phyloP scores from a whole-genome alignment of 2,888 invertebrate genomes.

The Panzeria rudis region DNA sequence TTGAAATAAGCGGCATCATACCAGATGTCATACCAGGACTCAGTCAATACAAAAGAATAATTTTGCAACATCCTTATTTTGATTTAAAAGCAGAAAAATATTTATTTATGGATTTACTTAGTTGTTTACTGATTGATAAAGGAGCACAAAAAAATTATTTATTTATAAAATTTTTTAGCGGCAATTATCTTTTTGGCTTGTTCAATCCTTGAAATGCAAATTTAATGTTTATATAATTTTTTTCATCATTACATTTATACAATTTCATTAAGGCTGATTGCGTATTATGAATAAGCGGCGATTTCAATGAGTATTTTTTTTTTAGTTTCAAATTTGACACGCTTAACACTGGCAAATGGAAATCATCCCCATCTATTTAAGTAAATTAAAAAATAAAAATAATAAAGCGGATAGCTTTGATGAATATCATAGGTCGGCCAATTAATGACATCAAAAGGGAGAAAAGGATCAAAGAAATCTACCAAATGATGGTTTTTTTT shows the following conservation, averaged over 20 bases:
- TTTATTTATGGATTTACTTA: neutral
- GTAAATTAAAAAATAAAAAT: neutral
- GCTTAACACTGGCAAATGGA: slow-evolving; percentile 17
- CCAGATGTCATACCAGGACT: neutral
- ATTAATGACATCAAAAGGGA: slow-evolving; percentile 1
- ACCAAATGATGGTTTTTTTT: neutral
- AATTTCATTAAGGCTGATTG: slow-evolving; percentile 10
- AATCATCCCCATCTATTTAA: slow-evolving; percentile 34
- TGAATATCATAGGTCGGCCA: slow-evolving; percentile 29
- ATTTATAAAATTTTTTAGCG: neutral
- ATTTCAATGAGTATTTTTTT: slow-evolving; percentile 62
- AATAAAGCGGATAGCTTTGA: slow-evolving; percentile 29
- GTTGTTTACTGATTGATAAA: neutral
- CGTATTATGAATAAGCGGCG: slow-evolving; percentile 66
- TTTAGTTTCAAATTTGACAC: slow-evolving; percentile 10
- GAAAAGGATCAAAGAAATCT: slow-evolving; percentile 5
- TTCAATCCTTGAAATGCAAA: slow-evolving; percentile 38
- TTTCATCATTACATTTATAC: neutral
- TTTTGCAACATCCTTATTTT: slow-evolving; percentile 47
- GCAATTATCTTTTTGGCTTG: slow-evolving; percentile 12
- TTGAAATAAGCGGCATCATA: slow-evolving; percentile 34
- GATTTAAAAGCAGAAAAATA: neutral
- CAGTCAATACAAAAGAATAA: slow-evolving; percentile 8
- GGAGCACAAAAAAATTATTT: neutral
- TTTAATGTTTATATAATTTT: neutral